Evolutionary conservation across 2,797 vertebrate species (phyloP).

Genomic region (Poecilia velifera): DNA sequence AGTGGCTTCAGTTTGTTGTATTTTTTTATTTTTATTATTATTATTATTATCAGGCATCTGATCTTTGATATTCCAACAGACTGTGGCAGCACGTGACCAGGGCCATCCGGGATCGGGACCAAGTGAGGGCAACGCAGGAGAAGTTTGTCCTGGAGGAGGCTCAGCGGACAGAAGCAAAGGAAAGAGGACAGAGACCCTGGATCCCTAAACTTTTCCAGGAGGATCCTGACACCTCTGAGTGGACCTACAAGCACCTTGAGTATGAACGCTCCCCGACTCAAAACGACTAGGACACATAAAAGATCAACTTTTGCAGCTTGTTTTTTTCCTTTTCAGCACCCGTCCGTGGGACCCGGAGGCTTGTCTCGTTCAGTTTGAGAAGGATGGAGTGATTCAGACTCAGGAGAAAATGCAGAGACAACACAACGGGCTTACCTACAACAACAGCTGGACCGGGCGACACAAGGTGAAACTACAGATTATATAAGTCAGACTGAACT

Average conservation of each 20-base stretch:
- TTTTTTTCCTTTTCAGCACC: conserved; percentile 67
- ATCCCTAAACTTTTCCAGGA: conserved; percentile 85
- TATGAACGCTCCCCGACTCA: conserved; percentile 68
- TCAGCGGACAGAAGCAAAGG: conserved; percentile 84
- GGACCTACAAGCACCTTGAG: conserved; percentile 91
- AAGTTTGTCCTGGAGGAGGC: conserved; percentile 93
- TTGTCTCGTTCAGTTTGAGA: conserved; percentile 91
- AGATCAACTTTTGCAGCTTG: not conserved
- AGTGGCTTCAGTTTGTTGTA: not conserved
- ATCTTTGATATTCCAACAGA: conserved; percentile 66
- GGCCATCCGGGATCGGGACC: conserved; percentile 90
- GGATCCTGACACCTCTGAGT: conserved; percentile 82
- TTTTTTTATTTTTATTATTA: not conserved
- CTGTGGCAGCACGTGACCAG: conserved; percentile 93
- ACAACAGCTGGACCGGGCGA: conserved; percentile 80
- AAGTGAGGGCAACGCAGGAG: conserved; percentile 90
- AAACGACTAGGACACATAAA: not conserved
- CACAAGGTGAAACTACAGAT: conserved; percentile 81
- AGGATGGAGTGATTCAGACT: conserved; percentile 90
- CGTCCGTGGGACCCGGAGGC: conserved; percentile 89
- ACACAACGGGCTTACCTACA: conserved; percentile 77
- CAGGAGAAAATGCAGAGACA: conserved; percentile 77
- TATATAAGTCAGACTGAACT: conserved; percentile 1
- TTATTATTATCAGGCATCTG: not conserved
- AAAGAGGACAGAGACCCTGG: conserved; percentile 87